Evolutionary conservation across 1,140 invertebrate species (phyloP).

Genomic region (Leptestheria dahalacensis): DNA sequence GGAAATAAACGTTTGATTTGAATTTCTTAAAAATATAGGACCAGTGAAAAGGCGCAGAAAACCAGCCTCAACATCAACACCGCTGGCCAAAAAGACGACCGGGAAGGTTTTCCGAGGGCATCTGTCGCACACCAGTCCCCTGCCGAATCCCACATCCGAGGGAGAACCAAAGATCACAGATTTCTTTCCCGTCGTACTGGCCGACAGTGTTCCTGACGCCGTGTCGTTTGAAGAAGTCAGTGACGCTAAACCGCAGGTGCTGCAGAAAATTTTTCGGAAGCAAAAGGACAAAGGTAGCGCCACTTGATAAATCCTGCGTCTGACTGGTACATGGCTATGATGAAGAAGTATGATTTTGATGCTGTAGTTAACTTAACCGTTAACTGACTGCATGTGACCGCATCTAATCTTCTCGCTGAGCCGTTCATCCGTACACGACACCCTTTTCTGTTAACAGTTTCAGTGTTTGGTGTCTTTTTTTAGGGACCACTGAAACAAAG

Average conservation of each 20-base stretch:
- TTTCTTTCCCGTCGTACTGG: background rate
- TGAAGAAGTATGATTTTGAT: background rate
- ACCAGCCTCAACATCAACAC: background rate
- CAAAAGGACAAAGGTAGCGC: background rate
- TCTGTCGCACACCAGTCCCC: slow-evolving; percentile 12
- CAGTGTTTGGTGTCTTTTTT: background rate
- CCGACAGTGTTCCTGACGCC: background rate
- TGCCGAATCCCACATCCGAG: slow-evolving; percentile 2
- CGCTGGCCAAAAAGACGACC: background rate
- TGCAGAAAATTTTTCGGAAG: slow-evolving; percentile 10
- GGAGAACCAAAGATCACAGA: slow-evolving; percentile 5
- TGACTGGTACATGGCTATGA: background rate
- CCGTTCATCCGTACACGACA: background rate
- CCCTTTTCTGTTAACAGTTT: background rate
- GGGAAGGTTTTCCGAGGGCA: slow-evolving; percentile 9
- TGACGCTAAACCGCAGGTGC: background rate
- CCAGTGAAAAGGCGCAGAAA: background rate
- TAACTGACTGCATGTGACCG: background rate
- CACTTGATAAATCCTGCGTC: background rate
- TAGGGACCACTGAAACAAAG: no score
- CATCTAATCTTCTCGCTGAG: slow-evolving; percentile 11
- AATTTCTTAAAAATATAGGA: no score
- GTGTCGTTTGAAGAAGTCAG: background rate
- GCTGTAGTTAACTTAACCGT: background rate
- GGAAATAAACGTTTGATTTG: no score